Percentiles rank a stretch among this genome's conserved stretches.
Evolutionary conservation across 1,140 invertebrate species (phyloP).

Genomic region (Microplitis mediator): DNA sequence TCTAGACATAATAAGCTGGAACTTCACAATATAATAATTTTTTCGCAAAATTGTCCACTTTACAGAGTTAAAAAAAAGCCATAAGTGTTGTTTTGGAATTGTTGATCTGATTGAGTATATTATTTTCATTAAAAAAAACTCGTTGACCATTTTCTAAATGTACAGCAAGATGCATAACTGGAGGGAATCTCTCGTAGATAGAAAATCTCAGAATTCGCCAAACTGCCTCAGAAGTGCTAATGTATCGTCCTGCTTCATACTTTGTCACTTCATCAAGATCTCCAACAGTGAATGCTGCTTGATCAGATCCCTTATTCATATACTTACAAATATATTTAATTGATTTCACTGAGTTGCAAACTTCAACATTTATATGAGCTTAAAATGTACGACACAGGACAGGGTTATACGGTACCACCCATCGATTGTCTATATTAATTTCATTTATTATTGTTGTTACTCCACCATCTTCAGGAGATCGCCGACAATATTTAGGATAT

Average conservation of each 20-base stretch:
- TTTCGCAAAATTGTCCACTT: conserved; percentile 2
- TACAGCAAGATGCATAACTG: conserved; percentile 40
- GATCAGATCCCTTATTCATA: conserved; percentile 45
- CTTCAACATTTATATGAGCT: conserved; percentile 45
- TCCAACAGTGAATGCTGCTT: conserved; percentile 38
- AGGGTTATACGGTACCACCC: conserved; percentile 64
- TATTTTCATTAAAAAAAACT: conserved; percentile 24
- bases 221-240: conserved; percentile 56
- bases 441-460: conserved; percentile 9
- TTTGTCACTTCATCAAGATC: conserved; percentile 40
- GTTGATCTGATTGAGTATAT: conserved; percentile 34
- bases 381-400: conserved; percentile 60
- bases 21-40: neutral
- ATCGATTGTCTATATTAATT: conserved; percentile 57
- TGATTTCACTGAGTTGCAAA: conserved; percentile 42
- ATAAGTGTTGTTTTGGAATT: conserved; percentile 52
- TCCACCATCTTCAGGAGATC: conserved; percentile 8
- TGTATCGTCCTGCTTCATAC: conserved; percentile 54
- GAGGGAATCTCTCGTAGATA: conserved; percentile 48
- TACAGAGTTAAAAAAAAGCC: conserved; percentile 52
- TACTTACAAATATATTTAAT: conserved; percentile 55
- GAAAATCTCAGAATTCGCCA: conserved; percentile 57
- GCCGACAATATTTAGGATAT: conserved; percentile 35
- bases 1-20: neutral
- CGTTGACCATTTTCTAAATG: conserved; percentile 46